Conservation (phyloP, 1,140 invertebrate genomes). For the Alviniconcha marisindica region DNA sequence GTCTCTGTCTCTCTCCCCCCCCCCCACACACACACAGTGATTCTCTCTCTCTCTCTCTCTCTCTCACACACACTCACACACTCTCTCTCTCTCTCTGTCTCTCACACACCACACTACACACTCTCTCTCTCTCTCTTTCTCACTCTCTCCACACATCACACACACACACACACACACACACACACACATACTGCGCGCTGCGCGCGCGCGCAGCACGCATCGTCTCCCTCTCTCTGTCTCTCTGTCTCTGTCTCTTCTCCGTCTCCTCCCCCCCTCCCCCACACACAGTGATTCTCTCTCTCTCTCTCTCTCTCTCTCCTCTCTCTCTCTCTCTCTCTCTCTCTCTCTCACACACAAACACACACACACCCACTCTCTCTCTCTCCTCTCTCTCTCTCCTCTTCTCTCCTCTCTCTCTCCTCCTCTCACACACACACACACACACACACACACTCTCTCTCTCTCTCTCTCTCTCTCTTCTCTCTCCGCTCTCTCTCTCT, state of each 20-base stretch:
- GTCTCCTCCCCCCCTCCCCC: neutral
- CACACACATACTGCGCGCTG: neutral
- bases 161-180: conserved; percentile 16
- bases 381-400: too few species aligned
- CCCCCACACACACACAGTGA: conserved; percentile 8
- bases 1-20: conserved; percentile 24
- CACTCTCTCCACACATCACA: conserved; percentile 30
- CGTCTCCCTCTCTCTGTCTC: conserved; percentile 9
- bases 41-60: conserved; percentile 37
- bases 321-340: too few species aligned
- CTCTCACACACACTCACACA: neutral
- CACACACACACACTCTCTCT: too few species aligned
- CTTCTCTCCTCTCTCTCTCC: too few species aligned
- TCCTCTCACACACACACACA: too few species aligned
- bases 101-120: neutral
- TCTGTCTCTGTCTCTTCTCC: conserved; percentile 29
- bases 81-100: conserved; percentile 27
- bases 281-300: neutral
- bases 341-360: too few species aligned
- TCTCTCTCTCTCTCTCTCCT: too few species aligned
- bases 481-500: too few species aligned
- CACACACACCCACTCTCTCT: too few species aligned
- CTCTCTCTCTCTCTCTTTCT: conserved; percentile 29
- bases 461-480: too few species aligned
- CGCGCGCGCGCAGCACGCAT: too few species aligned